Conservation (phyloP, 2,888 invertebrate species). For the Sphaeridia pumilis region DNA sequence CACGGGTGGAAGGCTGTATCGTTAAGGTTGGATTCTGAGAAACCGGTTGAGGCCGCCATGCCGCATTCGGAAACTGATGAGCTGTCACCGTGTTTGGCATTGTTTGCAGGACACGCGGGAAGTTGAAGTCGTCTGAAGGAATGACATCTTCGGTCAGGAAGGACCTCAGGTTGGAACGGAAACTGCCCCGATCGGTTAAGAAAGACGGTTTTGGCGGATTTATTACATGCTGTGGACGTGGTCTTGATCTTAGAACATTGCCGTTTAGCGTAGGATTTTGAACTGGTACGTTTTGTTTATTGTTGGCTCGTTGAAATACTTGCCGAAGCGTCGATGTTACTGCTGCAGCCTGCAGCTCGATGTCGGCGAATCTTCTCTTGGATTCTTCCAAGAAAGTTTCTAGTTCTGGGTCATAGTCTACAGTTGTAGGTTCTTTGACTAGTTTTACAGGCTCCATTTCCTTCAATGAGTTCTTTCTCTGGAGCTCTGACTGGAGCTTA, state of each 20-base stretch:
- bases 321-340: slow-evolving; percentile 20
- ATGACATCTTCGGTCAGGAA: neutral
- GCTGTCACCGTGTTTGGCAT: too few relatives aligned
- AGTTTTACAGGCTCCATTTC: too few relatives aligned
- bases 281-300: too few relatives aligned
- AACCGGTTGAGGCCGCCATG: too few relatives aligned
- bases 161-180: neutral
- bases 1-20: too few relatives aligned
- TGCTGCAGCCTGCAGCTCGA: slow-evolving; percentile 21
- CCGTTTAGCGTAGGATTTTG: neutral
- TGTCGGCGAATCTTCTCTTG: slow-evolving; percentile 21
- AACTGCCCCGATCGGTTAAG: neutral
- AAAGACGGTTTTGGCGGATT: neutral
- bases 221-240: neutral
- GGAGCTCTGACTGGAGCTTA: slow-evolving; percentile 14
- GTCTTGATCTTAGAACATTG: too few relatives aligned
- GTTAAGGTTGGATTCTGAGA: too few relatives aligned
- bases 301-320: slow-evolving; percentile 10
- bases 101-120: too few relatives aligned
- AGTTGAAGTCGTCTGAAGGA: neutral
- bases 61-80: too few relatives aligned
- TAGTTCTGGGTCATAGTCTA: slow-evolving; percentile 7
- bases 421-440: too few relatives aligned
- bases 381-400: slow-evolving; percentile 22
- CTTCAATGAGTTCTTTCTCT: neutral